Evolutionary conservation across 92 coral and sea anemone genomes (phyloP).

Genomic region (Porites divaricata): DNA sequence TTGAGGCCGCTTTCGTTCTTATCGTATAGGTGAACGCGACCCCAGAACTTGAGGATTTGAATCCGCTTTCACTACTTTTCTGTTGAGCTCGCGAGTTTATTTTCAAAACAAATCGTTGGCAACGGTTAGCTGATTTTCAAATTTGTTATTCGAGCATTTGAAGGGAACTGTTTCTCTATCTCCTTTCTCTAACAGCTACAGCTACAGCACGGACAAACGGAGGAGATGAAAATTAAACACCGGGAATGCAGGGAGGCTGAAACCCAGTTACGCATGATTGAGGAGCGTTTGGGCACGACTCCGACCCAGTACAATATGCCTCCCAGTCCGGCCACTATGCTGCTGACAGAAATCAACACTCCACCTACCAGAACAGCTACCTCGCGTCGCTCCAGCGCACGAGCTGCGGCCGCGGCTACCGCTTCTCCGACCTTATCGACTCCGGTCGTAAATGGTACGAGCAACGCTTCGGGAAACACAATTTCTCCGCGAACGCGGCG

Average conservation of each 20-base stretch:
- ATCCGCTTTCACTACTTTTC: too few relatives aligned
- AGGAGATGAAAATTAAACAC: slow-evolving; percentile 93
- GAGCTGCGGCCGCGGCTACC: slow-evolving; percentile 54
- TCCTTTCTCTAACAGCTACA: slow-evolving; percentile 60
- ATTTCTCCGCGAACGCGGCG: slow-evolving; percentile 73
- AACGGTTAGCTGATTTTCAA: too few relatives aligned
- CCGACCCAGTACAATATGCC: slow-evolving; percentile 99
- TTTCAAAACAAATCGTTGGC: too few relatives aligned
- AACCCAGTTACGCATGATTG: slow-evolving; percentile 91
- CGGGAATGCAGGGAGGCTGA: slow-evolving; percentile 98
- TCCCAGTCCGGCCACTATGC: slow-evolving; percentile 97
- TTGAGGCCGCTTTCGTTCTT: too few relatives aligned
- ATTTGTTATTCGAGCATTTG: neutral
- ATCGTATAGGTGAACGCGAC: too few relatives aligned
- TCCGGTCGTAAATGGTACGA: slow-evolving; percentile 75
- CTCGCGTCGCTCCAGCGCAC: slow-evolving; percentile 66
- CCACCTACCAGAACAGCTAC: slow-evolving; percentile 78
- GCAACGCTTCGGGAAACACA: slow-evolving; percentile 35
- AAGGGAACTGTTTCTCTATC: neutral
- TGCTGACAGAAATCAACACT: slow-evolving; percentile 86
- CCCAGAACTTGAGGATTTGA: too few relatives aligned
- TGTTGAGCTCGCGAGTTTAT: too few relatives aligned
- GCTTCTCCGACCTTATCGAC: slow-evolving; percentile 53
- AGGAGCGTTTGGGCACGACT: slow-evolving; percentile 97
- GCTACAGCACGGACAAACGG: slow-evolving; percentile 91